These are phyloP conservation scores for Emys orbicularis DNA, from an alignment of 2,797 vertebrate genomes.

Conservation along the genomic window DNA sequence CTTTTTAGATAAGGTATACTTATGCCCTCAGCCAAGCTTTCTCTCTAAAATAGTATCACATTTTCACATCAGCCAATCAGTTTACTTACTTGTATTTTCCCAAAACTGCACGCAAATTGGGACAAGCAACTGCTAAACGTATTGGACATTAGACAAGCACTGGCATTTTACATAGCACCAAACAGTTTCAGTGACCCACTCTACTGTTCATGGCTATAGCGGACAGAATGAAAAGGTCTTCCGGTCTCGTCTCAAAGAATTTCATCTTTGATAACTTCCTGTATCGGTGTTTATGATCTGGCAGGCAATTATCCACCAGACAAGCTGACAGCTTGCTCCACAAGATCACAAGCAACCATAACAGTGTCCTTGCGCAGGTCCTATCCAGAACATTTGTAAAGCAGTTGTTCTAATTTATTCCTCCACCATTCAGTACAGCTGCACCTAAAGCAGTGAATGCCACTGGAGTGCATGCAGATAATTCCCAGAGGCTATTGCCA, in stretches of 20 bases:
- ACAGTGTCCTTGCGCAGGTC: rapidly evolving
- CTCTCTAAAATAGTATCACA: too few relatives aligned
- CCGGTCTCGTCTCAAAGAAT: not conserved
- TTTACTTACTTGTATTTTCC: not conserved
- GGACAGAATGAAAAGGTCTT: not conserved
- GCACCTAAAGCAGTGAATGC: not conserved
- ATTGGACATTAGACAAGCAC: not conserved
- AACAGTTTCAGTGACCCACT: not conserved
- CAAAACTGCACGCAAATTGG: too few relatives aligned
- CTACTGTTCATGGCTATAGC: not conserved
- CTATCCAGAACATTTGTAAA: not conserved
- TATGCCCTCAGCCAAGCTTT: not conserved
- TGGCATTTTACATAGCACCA: not conserved
- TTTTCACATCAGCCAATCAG: not conserved
- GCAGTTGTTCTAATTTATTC: not conserved
- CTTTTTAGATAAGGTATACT: too few relatives aligned
- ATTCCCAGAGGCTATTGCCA: not conserved
- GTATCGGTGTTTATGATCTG: not conserved
- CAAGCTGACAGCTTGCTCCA: not conserved
- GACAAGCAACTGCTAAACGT: not conserved
- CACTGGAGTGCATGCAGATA: not conserved
- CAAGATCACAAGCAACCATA: not conserved
- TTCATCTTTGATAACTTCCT: not conserved
- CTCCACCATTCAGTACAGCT: not conserved
- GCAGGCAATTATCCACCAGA: not conserved